Evolutionary conservation across 2,797 vertebrate genomes (phyloP).

Genomic region (Sardinella longiceps): DNA sequence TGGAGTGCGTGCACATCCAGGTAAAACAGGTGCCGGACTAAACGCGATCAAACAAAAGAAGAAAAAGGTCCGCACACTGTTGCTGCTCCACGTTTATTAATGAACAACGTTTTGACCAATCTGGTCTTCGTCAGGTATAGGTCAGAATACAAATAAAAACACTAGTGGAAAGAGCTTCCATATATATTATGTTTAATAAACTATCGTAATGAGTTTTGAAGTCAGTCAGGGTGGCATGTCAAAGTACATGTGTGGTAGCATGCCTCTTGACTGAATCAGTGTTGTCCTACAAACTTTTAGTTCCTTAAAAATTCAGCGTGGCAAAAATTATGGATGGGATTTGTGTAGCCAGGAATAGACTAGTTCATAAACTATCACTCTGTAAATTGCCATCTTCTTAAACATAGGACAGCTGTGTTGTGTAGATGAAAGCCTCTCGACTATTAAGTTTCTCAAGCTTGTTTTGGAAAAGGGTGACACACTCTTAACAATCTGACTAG

Average conservation of each 20-base stretch:
- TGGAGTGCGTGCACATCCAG: too few species aligned
- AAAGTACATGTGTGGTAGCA: background rate
- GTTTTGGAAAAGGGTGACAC: background rate
- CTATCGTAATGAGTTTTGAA: background rate
- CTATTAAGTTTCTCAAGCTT: background rate
- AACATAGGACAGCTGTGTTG: background rate
- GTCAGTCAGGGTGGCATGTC: background rate
- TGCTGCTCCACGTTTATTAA: too few species aligned
- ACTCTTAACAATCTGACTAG: background rate
- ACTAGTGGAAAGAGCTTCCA: background rate
- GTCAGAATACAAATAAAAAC: too few species aligned
- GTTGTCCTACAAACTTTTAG: background rate
- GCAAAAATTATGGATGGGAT: background rate
- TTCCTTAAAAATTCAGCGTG: background rate
- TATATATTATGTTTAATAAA: background rate
- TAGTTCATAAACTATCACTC: constrained; percentile 9
- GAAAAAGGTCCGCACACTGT: too few species aligned
- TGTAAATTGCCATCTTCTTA: background rate
- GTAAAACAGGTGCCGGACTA: too few species aligned
- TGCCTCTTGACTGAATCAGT: background rate
- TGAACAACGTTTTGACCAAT: too few species aligned
- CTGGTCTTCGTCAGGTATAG: too few species aligned
- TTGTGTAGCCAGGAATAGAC: constrained; percentile 1
- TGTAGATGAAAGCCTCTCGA: background rate
- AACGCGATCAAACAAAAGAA: too few species aligned